These are phyloP conservation scores for Zenarchopterus dispar DNA, from an alignment of 2,797 vertebrate species.

Conservation along the genomic window DNA sequence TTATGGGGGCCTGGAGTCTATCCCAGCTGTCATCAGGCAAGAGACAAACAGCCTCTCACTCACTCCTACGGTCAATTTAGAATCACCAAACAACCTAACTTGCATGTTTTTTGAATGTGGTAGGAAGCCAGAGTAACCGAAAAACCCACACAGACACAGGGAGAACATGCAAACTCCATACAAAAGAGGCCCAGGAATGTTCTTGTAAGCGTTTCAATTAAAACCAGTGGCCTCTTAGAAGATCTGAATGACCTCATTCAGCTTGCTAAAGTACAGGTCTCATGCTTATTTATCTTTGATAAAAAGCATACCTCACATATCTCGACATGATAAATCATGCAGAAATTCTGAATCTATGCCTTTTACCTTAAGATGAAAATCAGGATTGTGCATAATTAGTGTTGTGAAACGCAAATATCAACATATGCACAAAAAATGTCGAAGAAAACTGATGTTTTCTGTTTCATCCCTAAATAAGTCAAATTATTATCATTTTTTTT, in stretches of 20 bases:
- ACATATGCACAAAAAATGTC: neutral
- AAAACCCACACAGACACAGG: too few relatives aligned
- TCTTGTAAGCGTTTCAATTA: conserved; percentile 12
- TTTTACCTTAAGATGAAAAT: conserved; percentile 7
- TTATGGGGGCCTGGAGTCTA: too few relatives aligned
- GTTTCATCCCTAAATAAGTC: too few relatives aligned
- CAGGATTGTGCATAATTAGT: neutral
- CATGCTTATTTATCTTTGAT: conserved; percentile 19
- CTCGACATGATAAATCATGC: conserved; percentile 4
- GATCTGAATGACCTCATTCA: conserved; percentile 16
- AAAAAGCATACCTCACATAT: conserved; percentile 3
- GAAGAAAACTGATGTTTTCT: neutral
- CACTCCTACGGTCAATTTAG: too few relatives aligned
- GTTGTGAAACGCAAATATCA: neutral
- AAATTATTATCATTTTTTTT: too few relatives aligned
- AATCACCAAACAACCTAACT: too few relatives aligned
- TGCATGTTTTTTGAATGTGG: too few relatives aligned
- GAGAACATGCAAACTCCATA: too few relatives aligned
- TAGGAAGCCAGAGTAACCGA: too few relatives aligned
- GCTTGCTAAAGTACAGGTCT: conserved; percentile 10
- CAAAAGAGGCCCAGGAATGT: too few relatives aligned
- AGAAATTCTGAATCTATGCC: neutral
- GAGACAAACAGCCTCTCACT: too few relatives aligned
- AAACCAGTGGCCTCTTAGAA: conserved; percentile 24
- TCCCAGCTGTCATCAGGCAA: too few relatives aligned